Evolutionary conservation across 1,140 invertebrate genomes (phyloP), one percentile per base, ranked within the genome.

Genomic region (Ceratina japonica): DNA sequence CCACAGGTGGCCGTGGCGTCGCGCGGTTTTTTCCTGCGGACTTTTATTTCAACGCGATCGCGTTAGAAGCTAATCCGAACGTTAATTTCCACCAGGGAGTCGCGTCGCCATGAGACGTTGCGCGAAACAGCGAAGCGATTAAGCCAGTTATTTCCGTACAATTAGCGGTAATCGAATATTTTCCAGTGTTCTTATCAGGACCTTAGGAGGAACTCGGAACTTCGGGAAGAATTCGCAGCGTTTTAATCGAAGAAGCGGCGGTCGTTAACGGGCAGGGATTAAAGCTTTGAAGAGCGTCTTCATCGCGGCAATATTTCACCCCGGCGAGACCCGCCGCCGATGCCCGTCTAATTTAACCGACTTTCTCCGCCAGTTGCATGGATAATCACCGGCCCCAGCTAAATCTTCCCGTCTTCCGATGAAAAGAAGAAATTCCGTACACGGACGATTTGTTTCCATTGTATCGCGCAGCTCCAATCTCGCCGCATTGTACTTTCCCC

Each of bases 1-100:
- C 83, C 72, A 84, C 81, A 83, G 81, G 83, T 84, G 81, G 70
- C 61, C 58, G 68, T 59, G 49, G 62, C 56, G 20, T 59, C 54
- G 62, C 56, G 20, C 10, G 27, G 49, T 54, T 27, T 56, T 68
- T 68, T 68, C 18, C n/a, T 0, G 18, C 0, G 37, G 52, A 18
- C 74, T 80, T 83, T 72, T 83, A 83, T 76, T 80, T 52, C 72
- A 44, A 51, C 61, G 59, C 52, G 72, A 83, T 73, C 52, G 49
- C 44, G 65, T 56, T 15, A 78, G 20, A 59, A 27, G 27, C 27
- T 63, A 44, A 59, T 68, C 44, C 58, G 15, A 51, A 54, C 59
- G 64, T 80, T 74, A 61, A 84, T 74, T 62, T 70, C 68, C 27
- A 75, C 18, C 15, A 18, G 8, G 15, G 49, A 27, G 3, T 5